A percentile compares a stretch with the other conserved stretches of the same genome.
Conservation (phyloP, 2,888 invertebrate species). For the Heliconius charithonia region DNA sequence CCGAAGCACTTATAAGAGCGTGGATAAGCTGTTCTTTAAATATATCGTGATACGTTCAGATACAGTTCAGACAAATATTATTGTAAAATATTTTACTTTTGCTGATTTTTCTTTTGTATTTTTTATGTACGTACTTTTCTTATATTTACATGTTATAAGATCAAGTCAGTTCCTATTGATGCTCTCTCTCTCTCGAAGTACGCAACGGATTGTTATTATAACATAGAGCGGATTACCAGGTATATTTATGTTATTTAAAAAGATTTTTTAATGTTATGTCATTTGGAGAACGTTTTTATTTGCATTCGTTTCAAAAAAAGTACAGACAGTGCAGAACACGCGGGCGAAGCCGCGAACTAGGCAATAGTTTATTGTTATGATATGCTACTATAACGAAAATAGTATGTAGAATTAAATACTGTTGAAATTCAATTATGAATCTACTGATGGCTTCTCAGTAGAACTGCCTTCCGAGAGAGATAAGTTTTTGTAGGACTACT, state of each 20-base stretch:
- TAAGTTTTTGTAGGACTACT: too few relatives aligned
- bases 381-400: too few relatives aligned
- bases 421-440: too few relatives aligned
- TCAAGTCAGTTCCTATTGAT: background rate
- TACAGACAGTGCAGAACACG: background rate
- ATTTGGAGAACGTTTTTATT: background rate
- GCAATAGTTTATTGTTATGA: background rate
- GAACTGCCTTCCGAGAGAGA: too few relatives aligned
- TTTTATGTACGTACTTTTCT: background rate
- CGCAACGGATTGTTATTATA: background rate
- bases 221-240: background rate
- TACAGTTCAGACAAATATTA: slow-evolving; percentile 9
- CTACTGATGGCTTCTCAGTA: too few relatives aligned
- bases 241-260: too few relatives aligned
- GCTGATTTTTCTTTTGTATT: background rate
- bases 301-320: background rate
- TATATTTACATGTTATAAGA: background rate
- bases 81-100: background rate
- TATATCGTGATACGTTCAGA: slow-evolving; percentile 10
- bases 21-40: slow-evolving; percentile 9
- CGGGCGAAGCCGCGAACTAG: background rate
- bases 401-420: too few relatives aligned
- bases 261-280: background rate
- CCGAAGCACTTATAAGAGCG: slow-evolving; percentile 7
- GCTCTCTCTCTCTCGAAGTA: background rate